A percentile compares a stretch with the other conserved stretches of the same genome.
phyloP scores from a whole-genome alignment of 2,797 vertebrate genomes.

The Aphelocoma californica region DNA sequence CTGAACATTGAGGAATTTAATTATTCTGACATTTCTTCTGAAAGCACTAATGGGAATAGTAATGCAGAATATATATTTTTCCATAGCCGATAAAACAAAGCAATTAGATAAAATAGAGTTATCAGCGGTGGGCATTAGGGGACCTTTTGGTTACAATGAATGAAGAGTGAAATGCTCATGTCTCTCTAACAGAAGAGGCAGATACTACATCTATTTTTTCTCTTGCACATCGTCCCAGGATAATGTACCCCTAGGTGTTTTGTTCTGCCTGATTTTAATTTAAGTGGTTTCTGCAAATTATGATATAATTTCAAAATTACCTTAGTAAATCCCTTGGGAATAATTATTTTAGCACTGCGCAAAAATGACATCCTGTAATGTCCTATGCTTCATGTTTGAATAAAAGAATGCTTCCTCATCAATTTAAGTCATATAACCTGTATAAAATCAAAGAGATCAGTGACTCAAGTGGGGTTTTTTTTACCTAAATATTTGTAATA shows the following conservation, averaged over 20 bases:
- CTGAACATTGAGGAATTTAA: background rate
- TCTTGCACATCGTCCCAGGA: background rate
- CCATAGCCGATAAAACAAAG: background rate
- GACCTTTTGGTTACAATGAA: background rate
- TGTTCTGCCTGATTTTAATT: conserved; percentile 4
- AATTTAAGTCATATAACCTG: background rate
- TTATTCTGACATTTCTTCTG: background rate
- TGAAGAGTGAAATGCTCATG: background rate
- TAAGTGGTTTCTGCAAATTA: background rate
- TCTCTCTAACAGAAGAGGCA: background rate
- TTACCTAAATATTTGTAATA: background rate
- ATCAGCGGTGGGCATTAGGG: background rate
- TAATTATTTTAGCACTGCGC: background rate
- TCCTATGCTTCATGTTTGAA: background rate
- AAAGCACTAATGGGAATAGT: background rate
- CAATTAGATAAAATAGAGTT: background rate
- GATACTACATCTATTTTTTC: background rate
- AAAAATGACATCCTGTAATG: background rate
- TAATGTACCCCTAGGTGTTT: background rate
- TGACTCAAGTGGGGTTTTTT: background rate
- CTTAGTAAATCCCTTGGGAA: background rate
- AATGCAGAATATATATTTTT: background rate
- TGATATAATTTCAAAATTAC: background rate
- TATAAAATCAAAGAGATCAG: background rate
- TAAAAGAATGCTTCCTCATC: background rate